Percentiles rank a stretch among this genome's conserved stretches.
These are phyloP conservation scores for Sprattus sprattus DNA, from an alignment of 2,113 vertebrate species.

Conservation along the genomic window DNA sequence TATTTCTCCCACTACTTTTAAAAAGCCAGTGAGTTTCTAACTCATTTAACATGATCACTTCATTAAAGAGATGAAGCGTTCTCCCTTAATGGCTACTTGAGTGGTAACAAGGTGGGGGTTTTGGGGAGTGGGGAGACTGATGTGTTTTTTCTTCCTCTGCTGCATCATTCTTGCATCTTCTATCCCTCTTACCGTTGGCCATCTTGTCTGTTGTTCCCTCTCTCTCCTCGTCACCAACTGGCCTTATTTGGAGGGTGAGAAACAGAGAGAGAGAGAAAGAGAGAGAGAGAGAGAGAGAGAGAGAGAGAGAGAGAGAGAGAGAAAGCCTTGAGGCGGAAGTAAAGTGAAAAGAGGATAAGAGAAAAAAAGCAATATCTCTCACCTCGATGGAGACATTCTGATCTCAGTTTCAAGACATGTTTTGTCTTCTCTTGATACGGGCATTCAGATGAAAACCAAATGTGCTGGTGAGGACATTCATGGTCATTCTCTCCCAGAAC, in stretches of 20 bases:
- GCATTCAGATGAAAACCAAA: background rate
- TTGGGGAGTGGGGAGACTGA: background rate
- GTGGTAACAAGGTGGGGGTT: constrained; percentile 61
- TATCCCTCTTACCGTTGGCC: background rate
- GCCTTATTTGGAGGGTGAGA: constrained; percentile 31
- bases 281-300: background rate
- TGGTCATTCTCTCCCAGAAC: background rate
- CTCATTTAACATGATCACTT: constrained; percentile 67
- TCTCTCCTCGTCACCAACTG: background rate
- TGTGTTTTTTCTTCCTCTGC: background rate
- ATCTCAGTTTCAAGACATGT: constrained; percentile 13
- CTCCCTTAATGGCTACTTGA: constrained; percentile 67
- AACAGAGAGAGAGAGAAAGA: constrained; percentile 40
- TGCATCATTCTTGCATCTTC: background rate
- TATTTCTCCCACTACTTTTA: constrained; percentile 10
- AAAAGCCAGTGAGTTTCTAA: constrained; percentile 48
- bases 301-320: background rate
- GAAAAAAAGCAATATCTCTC: constrained; percentile 55
- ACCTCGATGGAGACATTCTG: constrained; percentile 31
- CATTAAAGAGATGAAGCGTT: constrained; percentile 68
- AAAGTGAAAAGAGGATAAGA: constrained; percentile 31
- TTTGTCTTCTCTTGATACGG: background rate
- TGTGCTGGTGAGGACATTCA: background rate
- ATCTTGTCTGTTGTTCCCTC: background rate
- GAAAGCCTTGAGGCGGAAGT: background rate